A percentile compares a stretch with the other conserved stretches of the same genome.
These are phyloP conservation scores for Batillaria attramentaria DNA, from an alignment of 1,140 invertebrate species.

Conservation along the genomic window DNA sequence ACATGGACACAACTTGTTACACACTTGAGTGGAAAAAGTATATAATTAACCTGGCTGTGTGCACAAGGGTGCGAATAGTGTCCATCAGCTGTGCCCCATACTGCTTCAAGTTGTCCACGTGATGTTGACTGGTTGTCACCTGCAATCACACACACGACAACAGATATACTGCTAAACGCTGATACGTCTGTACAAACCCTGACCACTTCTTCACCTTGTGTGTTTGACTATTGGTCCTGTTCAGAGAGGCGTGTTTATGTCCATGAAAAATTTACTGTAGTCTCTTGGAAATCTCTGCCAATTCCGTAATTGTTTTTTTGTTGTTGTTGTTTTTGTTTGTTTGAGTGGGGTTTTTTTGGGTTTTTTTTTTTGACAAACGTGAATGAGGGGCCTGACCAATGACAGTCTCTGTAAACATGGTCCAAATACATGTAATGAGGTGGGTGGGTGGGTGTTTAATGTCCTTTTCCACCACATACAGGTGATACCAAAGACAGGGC, in stretches of 20 bases:
- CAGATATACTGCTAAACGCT: background rate
- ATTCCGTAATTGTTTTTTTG: no score
- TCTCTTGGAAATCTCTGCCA: background rate
- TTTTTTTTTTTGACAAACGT: background rate
- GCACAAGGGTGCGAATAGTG: conserved; percentile 62
- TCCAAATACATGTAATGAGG: no score
- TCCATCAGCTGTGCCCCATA: conserved; percentile 59
- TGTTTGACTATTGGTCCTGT: background rate
- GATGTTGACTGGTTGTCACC: conserved; percentile 62
- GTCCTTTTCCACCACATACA: no score
- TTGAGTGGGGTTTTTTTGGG: no score
- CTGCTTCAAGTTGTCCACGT: conserved; percentile 60
- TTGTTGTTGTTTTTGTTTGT: background rate
- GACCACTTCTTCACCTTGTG: background rate
- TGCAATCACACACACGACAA: conserved; percentile 47
- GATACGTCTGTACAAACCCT: no score
- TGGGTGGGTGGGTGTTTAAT: no score
- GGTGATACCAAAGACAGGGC: no score
- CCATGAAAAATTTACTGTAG: background rate
- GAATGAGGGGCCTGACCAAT: background rate
- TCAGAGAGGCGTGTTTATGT: background rate
- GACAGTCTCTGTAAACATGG: background rate
- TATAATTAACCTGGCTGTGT: conserved; percentile 66
- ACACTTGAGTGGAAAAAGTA: background rate
- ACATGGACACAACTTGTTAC: background rate